Evolutionary conservation across 2,113 vertebrate genomes (phyloP).

Genomic region (Boleophthalmus pectinirostris): DNA sequence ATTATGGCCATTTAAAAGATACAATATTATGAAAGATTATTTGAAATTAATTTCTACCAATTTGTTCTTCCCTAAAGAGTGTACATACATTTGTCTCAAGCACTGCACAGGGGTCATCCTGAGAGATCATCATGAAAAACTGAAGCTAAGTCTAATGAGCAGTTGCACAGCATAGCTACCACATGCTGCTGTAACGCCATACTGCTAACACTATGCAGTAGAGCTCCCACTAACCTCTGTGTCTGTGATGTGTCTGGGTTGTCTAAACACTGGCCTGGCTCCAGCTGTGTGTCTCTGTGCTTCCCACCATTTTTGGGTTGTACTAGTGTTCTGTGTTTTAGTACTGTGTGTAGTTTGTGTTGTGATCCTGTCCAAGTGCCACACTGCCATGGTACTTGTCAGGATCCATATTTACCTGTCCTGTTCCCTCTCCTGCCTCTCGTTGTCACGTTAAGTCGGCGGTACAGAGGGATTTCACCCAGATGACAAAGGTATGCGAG

Average conservation of each 20-base stretch:
- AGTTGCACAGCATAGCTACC: conserved; percentile 30
- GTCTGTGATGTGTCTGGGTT: conserved; percentile 29
- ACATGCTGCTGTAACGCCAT: conserved; percentile 36
- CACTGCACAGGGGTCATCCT: conserved; percentile 58
- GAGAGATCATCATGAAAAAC: conserved; percentile 37
- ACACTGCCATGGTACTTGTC: conserved; percentile 60
- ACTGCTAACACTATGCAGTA: conserved; percentile 36
- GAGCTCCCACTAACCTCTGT: conserved; percentile 47
- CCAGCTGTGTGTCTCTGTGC: conserved; percentile 36
- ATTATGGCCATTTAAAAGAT: conserved; percentile 27
- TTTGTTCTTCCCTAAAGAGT: conserved; percentile 24
- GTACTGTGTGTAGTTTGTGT: conserved; percentile 55
- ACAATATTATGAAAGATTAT: conserved; percentile 5
- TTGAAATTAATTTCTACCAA: conserved; percentile 22
- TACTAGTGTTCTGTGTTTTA: conserved; percentile 20
- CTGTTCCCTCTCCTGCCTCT: conserved; percentile 68
- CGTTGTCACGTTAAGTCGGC: conserved; percentile 64
- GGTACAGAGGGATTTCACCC: conserved; percentile 60
- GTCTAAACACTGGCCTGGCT: conserved; percentile 27
- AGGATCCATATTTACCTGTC: conserved; percentile 72
- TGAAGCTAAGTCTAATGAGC: conserved; percentile 36
- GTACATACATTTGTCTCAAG: conserved; percentile 50
- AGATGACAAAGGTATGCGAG: conserved; percentile 74
- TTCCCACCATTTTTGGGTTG: conserved; percentile 32
- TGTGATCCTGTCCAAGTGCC: conserved; percentile 68